Conservation (phyloP, 2,888 invertebrate genomes). For the Sympetrum striolatum region DNA sequence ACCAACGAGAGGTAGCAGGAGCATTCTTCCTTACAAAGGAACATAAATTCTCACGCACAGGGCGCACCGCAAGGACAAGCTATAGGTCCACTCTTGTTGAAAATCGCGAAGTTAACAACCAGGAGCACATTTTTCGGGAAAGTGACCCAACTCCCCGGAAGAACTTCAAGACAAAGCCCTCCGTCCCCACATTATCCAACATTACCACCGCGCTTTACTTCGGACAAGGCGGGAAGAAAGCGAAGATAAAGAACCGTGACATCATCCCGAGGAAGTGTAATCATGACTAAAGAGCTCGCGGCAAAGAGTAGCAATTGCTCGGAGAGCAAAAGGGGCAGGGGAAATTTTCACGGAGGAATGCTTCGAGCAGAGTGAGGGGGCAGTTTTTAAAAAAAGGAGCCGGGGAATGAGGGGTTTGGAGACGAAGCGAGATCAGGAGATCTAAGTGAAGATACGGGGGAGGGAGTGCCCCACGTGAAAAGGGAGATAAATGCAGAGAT, state of each 20-base stretch:
- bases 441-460: conserved; percentile 5
- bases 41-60: too few relatives aligned
- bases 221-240: not conserved
- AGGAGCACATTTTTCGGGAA: too few relatives aligned
- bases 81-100: too few relatives aligned
- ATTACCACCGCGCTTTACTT: not conserved
- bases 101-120: too few relatives aligned
- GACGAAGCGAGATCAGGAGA: not conserved
- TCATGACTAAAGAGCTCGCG: not conserved
- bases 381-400: not conserved
- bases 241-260: not conserved
- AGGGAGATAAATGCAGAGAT: conserved; percentile 27
- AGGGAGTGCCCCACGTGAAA: not conserved
- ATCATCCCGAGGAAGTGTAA: not conserved
- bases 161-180: too few relatives aligned
- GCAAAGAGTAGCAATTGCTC: not conserved
- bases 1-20: too few relatives aligned
- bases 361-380: not conserved
- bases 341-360: not conserved
- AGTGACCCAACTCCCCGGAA: too few relatives aligned
- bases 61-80: too few relatives aligned
- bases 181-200: too few relatives aligned
- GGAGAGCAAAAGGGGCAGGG: not conserved
- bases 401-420: not conserved
- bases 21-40: too few relatives aligned